phyloP scores from a whole-genome alignment of 1,140 invertebrate genomes.

The Doryteuthis pealeii region DNA sequence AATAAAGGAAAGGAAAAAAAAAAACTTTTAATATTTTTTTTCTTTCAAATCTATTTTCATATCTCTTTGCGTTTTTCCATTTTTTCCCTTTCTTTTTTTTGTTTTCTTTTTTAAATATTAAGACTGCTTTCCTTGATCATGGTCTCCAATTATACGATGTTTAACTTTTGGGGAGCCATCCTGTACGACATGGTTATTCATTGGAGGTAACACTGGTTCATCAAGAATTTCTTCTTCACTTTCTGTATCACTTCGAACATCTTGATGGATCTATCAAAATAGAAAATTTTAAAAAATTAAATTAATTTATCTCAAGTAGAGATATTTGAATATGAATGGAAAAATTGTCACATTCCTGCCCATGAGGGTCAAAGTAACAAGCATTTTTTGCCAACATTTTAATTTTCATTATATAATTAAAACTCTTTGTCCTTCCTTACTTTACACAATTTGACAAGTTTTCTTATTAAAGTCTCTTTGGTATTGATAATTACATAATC shows the following conservation, averaged over 20 bases:
- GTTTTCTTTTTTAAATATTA: neutral
- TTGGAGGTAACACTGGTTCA: neutral
- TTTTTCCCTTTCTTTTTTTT: no score
- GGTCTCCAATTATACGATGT: neutral
- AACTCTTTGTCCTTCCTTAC: no score
- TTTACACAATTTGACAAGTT: no score
- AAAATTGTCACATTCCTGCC: neutral
- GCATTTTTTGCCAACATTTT: neutral
- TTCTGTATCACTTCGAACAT: slow-evolving; percentile 29
- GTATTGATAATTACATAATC: no score
- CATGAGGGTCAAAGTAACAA: neutral
- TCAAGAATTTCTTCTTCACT: slow-evolving; percentile 15
- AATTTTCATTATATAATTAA: no score
- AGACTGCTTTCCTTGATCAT: neutral
- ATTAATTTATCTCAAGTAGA: neutral
- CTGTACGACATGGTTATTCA: neutral
- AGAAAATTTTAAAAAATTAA: neutral
- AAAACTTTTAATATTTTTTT: no score
- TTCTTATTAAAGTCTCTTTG: no score
- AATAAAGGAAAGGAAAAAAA: no score
- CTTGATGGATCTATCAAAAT: slow-evolving; percentile 18
- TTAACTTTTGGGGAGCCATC: slow-evolving; percentile 3
- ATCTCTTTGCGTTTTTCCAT: no score
- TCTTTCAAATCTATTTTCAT: no score
- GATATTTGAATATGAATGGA: neutral